A percentile compares a stretch with the other conserved stretches of the same genome.
These are phyloP conservation scores for Mesochorus sp. DNA, from an alignment of 2,888 invertebrate genomes.

Conservation along the genomic window DNA sequence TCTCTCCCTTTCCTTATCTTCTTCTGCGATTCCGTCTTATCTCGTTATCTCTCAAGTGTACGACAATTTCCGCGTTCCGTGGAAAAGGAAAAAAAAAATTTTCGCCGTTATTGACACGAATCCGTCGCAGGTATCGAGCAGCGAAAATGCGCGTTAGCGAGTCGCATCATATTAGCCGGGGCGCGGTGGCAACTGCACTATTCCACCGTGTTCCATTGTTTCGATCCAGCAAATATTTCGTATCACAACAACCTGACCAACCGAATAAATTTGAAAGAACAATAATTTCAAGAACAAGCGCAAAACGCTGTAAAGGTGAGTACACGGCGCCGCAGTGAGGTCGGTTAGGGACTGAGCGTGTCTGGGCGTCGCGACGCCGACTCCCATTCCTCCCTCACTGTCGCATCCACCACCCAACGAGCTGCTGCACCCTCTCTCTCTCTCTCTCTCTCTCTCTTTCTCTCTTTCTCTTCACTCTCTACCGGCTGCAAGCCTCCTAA, in stretches of 20 bases:
- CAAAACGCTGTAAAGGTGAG: background rate
- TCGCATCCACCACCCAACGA: too few relatives aligned
- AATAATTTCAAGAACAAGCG: too few relatives aligned
- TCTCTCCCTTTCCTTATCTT: too few relatives aligned
- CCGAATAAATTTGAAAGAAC: too few relatives aligned
- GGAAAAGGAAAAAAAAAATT: too few relatives aligned
- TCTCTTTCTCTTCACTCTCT: conserved; percentile 17
- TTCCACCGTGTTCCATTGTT: background rate
- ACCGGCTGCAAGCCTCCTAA: conserved; percentile 66
- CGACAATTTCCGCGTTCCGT: too few relatives aligned
- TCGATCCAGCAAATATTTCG: too few relatives aligned
- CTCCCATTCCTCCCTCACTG: conserved; percentile 73
- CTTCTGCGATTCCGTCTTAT: too few relatives aligned
- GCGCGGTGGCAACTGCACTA: conserved; percentile 50
- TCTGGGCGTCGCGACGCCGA: conserved; percentile 80
- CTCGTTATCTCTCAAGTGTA: too few relatives aligned
- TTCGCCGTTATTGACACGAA: too few relatives aligned
- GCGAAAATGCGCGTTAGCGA: background rate
- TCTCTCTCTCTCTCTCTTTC: background rate
- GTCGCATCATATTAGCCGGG: conserved; percentile 4
- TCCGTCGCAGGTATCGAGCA: background rate
- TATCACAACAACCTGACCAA: too few relatives aligned
- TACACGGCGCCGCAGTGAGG: conserved; percentile 74
- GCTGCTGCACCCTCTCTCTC: background rate
- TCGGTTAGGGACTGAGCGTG: conserved; percentile 80